Evolutionary conservation across 2,113 vertebrate genomes (phyloP).

Genomic region (Podiceps cristatus): DNA sequence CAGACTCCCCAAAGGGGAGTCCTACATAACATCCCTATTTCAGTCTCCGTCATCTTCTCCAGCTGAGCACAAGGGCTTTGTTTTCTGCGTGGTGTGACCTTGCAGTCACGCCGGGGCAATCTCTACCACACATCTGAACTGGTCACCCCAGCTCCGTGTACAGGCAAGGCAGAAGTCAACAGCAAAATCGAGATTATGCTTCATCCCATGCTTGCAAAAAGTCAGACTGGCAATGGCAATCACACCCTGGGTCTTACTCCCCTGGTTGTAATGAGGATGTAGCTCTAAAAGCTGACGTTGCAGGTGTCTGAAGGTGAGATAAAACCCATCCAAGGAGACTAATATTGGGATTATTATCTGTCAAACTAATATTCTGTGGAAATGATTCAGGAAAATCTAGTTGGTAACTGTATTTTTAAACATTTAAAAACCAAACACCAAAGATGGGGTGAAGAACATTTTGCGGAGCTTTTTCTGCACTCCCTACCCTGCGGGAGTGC

Average conservation of each 20-base stretch:
- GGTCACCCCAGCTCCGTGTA: rapidly evolving
- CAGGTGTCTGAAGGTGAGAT: neutral
- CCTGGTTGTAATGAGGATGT: neutral
- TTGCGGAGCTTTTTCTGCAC: neutral
- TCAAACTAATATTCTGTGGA: neutral
- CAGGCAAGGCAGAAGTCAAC: neutral
- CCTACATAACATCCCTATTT: neutral
- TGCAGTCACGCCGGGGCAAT: rapidly evolving
- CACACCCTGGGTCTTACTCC: neutral
- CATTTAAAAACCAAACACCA: neutral
- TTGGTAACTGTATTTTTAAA: neutral
- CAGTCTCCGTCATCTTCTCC: neutral
- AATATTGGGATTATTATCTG: neutral
- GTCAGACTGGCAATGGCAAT: neutral
- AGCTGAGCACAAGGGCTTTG: neutral
- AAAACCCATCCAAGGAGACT: neutral
- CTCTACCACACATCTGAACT: rapidly evolving
- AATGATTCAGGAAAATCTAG: neutral
- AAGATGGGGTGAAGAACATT: neutral
- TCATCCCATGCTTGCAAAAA: neutral
- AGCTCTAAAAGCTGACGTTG: neutral
- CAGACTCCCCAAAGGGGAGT: neutral
- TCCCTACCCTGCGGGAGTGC: neutral
- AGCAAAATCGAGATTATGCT: rapidly evolving
- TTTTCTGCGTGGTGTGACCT: neutral